phyloP scores from a whole-genome alignment of 2,797 vertebrate species.

The Eulemur albifrons region DNA sequence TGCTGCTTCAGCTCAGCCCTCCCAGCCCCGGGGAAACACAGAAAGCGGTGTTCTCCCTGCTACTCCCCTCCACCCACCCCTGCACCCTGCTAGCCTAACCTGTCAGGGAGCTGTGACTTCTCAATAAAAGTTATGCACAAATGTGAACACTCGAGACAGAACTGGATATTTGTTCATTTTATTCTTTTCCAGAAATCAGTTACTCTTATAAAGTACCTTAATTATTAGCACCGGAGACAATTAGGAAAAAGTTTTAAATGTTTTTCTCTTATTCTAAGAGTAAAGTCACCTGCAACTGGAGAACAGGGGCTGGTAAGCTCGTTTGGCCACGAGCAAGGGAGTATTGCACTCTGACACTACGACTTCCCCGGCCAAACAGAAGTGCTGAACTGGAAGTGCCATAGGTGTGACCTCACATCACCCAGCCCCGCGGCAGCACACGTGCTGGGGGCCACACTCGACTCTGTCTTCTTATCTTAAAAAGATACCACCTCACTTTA shows the following conservation, averaged over 20 bases:
- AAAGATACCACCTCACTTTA: constrained; percentile 81
- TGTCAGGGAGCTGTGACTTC: constrained; percentile 43
- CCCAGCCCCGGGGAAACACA: neutral
- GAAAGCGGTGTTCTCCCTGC: neutral
- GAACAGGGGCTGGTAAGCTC: constrained; percentile 15
- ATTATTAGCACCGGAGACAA: constrained; percentile 30
- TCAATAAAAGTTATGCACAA: constrained; percentile 52
- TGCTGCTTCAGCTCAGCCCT: neutral
- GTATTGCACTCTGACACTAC: constrained; percentile 68
- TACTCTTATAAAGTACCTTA: constrained; percentile 31
- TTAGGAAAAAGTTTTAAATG: constrained; percentile 56
- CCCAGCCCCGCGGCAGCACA: constrained; percentile 75
- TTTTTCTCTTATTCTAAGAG: constrained; percentile 15
- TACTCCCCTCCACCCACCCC: neutral
- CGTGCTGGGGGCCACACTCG: constrained; percentile 28
- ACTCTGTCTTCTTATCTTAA: constrained; percentile 51
- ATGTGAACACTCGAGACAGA: neutral
- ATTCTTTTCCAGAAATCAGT: constrained; percentile 70
- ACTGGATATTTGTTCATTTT: constrained; percentile 56
- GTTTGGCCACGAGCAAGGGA: constrained; percentile 39
- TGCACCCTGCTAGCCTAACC: constrained; percentile 34
- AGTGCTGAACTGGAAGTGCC: constrained; percentile 83
- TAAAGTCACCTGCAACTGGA: constrained; percentile 14
- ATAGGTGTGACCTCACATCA: constrained; percentile 79
- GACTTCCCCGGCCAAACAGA: constrained; percentile 79